A percentile compares a stretch with the other conserved stretches of the same genome.
These are phyloP conservation scores for Macquaria australasica DNA, from an alignment of 2,113 vertebrate genomes.

Conservation along the genomic window DNA sequence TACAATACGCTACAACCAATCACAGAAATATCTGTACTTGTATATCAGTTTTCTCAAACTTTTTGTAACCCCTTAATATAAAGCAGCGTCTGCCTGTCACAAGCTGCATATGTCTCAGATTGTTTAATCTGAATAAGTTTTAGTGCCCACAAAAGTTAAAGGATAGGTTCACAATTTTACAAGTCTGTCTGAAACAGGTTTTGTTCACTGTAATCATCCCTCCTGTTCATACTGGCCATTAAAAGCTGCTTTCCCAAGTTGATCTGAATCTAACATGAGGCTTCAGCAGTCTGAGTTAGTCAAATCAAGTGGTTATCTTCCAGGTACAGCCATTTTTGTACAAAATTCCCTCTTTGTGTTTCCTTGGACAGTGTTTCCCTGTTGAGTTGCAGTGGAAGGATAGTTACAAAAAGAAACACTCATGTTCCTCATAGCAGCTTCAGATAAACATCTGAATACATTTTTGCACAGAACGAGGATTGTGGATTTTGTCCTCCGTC, in stretches of 20 bases:
- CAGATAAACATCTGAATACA: neutral
- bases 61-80: neutral
- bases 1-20: neutral
- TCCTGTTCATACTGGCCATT: neutral
- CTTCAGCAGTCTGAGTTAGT: neutral
- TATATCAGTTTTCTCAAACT: neutral
- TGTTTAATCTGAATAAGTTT: neutral
- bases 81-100: neutral
- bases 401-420: neutral
- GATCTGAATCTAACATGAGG: neutral
- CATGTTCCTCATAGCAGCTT: too few relatives aligned
- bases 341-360: neutral
- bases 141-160: neutral
- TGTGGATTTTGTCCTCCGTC: neutral
- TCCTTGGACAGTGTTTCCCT: neutral
- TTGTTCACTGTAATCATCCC: too few relatives aligned
- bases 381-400: neutral
- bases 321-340: neutral
- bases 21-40: neutral
- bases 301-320: constrained; percentile 12
- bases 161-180: neutral
- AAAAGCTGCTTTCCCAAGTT: neutral
- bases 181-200: neutral
- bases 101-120: neutral
- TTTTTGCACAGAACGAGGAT: neutral